Evolutionary conservation across 2,888 invertebrate genomes (phyloP).

Genomic region (Athripsodes cinereus): DNA sequence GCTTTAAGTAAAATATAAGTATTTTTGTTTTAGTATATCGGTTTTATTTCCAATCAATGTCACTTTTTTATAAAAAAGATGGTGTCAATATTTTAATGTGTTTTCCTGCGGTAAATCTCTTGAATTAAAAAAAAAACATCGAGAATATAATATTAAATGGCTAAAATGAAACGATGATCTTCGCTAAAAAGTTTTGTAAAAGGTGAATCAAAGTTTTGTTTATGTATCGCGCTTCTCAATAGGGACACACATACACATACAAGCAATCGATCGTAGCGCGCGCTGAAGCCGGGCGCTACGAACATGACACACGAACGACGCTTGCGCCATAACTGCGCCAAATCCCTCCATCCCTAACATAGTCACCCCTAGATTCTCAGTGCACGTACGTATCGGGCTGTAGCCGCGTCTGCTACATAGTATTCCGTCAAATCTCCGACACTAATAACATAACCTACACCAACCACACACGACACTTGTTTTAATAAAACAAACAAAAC

Average conservation of each 20-base stretch:
- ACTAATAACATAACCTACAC: background rate
- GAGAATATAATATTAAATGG: background rate
- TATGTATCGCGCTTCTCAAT: background rate
- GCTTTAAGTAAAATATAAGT: too few relatives aligned
- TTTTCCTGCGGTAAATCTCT: too few relatives aligned
- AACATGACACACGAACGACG: conserved; percentile 9
- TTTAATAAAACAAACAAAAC: background rate
- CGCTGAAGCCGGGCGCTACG: conserved; percentile 12
- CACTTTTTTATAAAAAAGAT: too few relatives aligned
- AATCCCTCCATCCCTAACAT: conserved; percentile 26
- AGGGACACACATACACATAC: conserved; percentile 14
- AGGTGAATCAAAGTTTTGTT: background rate
- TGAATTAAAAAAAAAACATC: too few relatives aligned
- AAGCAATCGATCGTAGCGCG: conserved; percentile 21
- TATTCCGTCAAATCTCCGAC: background rate
- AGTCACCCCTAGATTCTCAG: conserved; percentile 29
- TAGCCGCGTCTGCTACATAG: conserved; percentile 12
- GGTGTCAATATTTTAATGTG: too few relatives aligned
- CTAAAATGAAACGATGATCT: background rate
- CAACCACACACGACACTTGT: background rate
- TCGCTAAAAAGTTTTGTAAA: background rate
- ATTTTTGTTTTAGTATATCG: too few relatives aligned
- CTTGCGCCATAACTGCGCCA: conserved; percentile 26
- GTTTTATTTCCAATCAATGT: too few relatives aligned
- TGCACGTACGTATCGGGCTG: conserved; percentile 26